These are phyloP conservation scores for Centroberyx gerrardi DNA, from an alignment of 2,797 vertebrate species.

Conservation along the genomic window DNA sequence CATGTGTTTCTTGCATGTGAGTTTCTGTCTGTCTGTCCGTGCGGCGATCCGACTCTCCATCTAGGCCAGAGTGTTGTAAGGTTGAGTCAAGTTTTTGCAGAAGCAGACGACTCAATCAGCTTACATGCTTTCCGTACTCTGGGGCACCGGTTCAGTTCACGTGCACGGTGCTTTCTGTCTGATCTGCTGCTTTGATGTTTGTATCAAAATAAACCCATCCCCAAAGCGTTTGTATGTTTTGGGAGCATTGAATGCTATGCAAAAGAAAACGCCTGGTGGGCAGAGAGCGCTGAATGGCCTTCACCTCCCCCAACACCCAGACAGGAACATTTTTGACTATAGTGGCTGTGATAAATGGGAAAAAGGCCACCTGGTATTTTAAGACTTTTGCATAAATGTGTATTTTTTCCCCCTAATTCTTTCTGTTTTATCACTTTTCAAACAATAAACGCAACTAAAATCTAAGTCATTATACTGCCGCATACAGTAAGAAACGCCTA, in stretches of 20 bases:
- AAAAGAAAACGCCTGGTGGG: constrained; percentile 52
- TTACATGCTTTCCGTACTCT: constrained; percentile 54
- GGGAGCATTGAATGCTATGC: constrained; percentile 56
- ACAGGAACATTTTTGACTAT: constrained; percentile 35
- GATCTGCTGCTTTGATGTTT: constrained; percentile 77
- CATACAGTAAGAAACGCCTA: too few species aligned
- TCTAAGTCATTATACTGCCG: too few species aligned
- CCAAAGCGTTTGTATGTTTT: constrained; percentile 48
- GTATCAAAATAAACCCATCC: constrained; percentile 70
- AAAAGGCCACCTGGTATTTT: too few species aligned
- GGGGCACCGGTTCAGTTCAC: constrained; percentile 57
- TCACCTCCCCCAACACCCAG: constrained; percentile 30
- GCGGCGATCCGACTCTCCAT: constrained; percentile 25
- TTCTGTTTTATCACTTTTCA: too few species aligned
- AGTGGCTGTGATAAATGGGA: too few species aligned
- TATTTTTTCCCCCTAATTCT: too few species aligned
- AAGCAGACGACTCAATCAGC: constrained; percentile 64
- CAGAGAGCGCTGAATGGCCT: constrained; percentile 56
- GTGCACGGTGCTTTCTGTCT: constrained; percentile 64
- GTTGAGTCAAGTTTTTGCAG: constrained; percentile 56
- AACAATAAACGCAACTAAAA: too few species aligned
- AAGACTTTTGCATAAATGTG: too few species aligned
- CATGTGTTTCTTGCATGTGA: background rate
- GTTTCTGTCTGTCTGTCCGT: background rate
- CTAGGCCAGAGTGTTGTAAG: constrained; percentile 24